A percentile compares a stretch with the other conserved stretches of the same genome.
Conservation (phyloP, 1,140 invertebrate genomes). For the Drosophila bocki region DNA sequence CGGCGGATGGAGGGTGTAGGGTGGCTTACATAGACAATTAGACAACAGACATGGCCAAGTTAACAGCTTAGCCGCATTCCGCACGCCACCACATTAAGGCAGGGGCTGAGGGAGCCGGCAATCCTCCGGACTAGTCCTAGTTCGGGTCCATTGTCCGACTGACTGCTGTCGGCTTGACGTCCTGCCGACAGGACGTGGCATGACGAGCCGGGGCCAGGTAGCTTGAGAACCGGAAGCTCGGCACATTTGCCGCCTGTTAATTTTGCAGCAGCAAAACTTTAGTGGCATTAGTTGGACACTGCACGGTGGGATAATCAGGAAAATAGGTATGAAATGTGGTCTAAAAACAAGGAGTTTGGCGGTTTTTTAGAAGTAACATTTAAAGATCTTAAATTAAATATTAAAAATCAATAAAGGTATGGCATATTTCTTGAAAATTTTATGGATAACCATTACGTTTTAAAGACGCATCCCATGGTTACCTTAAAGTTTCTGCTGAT, state of each 20-base stretch:
- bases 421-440: too few species aligned
- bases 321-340: neutral
- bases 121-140: slow-evolving; percentile 11
- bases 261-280: slow-evolving; percentile 58
- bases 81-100: slow-evolving; percentile 24
- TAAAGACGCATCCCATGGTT: neutral
- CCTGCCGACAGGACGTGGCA: slow-evolving; percentile 27
- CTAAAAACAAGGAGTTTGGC: neutral
- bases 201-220: slow-evolving; percentile 33
- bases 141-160: slow-evolving; percentile 60
- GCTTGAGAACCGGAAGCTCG: slow-evolving; percentile 61
- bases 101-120: neutral
- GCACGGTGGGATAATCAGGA: slow-evolving; percentile 21
- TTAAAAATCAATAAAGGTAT: neutral
- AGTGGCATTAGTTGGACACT: slow-evolving; percentile 21
- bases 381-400: neutral
- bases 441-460: neutral
- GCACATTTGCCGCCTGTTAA: slow-evolving; percentile 66
- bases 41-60: slow-evolving; percentile 55
- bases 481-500: slow-evolving; percentile 9
- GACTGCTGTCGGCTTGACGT: slow-evolving; percentile 51
- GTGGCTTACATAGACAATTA: slow-evolving; percentile 64
- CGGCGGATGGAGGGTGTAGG: slow-evolving; percentile 8
- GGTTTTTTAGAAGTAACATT: neutral
- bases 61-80: slow-evolving; percentile 62